Conservation (phyloP, 2,113 vertebrate species). For the Donacobius atricapilla region DNA sequence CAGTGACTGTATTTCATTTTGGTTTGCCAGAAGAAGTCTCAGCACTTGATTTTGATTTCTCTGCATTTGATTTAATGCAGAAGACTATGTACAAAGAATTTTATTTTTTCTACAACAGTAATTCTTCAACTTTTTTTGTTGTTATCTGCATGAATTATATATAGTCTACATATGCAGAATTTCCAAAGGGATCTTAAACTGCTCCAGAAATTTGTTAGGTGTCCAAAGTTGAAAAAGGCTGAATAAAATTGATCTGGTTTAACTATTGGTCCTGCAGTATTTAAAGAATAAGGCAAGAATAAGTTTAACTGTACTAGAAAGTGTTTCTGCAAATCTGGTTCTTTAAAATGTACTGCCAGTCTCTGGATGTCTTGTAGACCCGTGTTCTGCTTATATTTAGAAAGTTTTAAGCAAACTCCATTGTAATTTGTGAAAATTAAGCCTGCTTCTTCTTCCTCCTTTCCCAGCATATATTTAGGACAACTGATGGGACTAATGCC, state of each 20-base stretch:
- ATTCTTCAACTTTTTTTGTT: not conserved
- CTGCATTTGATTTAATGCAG: not conserved
- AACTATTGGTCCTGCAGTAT: not conserved
- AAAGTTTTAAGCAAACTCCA: not conserved
- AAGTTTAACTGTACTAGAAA: not conserved
- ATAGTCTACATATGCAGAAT: not conserved
- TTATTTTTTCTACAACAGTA: not conserved
- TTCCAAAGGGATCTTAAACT: not conserved
- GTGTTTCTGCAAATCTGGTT: not conserved
- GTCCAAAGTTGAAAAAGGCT: not conserved
- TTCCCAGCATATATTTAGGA: not conserved
- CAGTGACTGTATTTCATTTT: not conserved
- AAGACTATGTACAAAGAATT: not conserved
- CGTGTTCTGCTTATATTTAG: not conserved
- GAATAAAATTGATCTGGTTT: not conserved
- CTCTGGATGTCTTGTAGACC: not conserved
- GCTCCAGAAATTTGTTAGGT: not conserved
- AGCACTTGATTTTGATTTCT: not conserved
- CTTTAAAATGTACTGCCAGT: not conserved
- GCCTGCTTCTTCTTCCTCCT: not conserved
- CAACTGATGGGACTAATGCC: not conserved
- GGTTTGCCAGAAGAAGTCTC: not conserved
- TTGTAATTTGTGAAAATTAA: not conserved
- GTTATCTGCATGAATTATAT: not conserved
- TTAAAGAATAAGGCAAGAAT: not conserved